A percentile compares a stretch with the other conserved stretches of the same genome.
Evolutionary conservation across 2,888 invertebrate genomes (phyloP).

Genomic region (Limnephilus rhombicus): DNA sequence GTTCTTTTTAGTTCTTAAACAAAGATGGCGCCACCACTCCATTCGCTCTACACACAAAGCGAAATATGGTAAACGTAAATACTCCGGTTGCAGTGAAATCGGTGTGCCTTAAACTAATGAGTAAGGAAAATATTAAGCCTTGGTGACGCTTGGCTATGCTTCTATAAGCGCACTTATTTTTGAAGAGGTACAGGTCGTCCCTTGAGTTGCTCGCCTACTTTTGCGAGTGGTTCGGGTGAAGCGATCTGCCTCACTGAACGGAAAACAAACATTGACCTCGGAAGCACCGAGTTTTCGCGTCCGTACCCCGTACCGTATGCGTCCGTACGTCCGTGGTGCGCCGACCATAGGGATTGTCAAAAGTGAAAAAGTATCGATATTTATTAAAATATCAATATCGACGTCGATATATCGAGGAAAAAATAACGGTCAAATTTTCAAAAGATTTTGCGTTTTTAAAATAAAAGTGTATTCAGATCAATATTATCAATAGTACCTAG

Average conservation of each 20-base stretch:
- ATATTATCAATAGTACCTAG: too few species aligned
- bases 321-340: too few species aligned
- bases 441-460: too few species aligned
- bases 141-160: conserved; percentile 93
- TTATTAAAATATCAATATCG: too few species aligned
- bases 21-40: background rate
- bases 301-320: too few species aligned
- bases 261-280: too few species aligned
- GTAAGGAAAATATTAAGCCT: conserved; percentile 98
- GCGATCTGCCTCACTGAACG: conserved; percentile 84
- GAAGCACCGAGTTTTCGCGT: too few species aligned
- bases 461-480: too few species aligned
- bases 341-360: too few species aligned
- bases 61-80: background rate
- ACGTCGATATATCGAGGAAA: too few species aligned
- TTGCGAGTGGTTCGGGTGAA: conserved; percentile 85
- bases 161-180: conserved; percentile 82
- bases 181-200: conserved; percentile 93
- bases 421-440: too few species aligned
- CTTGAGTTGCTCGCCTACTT: conserved; percentile 87
- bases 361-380: too few species aligned
- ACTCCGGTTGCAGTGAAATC: background rate
- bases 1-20: background rate
- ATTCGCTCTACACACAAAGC: background rate
- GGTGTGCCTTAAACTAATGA: conserved; percentile 96